Conservation (phyloP, 2,888 invertebrate species). For the Stenurella melanura region DNA sequence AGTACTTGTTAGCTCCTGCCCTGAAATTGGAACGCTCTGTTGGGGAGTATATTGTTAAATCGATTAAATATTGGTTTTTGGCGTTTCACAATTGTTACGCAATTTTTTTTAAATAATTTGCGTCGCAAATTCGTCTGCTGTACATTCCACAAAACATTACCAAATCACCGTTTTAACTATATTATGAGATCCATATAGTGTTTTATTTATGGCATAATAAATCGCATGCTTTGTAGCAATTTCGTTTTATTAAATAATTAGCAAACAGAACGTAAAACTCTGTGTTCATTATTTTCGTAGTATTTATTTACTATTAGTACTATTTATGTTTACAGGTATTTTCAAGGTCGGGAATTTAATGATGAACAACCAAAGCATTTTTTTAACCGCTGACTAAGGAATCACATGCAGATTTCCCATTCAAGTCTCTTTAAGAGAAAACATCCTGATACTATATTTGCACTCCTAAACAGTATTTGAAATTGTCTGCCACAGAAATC, state of each 20-base stretch:
- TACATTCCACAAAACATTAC: background rate
- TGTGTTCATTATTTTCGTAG: background rate
- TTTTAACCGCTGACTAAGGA: too few species aligned
- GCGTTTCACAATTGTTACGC: too few species aligned
- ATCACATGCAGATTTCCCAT: too few species aligned
- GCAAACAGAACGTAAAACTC: background rate
- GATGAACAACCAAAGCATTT: background rate
- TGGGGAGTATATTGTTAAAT: too few species aligned
- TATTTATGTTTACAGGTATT: background rate
- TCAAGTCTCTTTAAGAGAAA: too few species aligned
- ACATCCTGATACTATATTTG: too few species aligned
- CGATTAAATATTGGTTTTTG: too few species aligned
- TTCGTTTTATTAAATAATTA: background rate
- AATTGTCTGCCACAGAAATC: too few species aligned
- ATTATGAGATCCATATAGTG: background rate
- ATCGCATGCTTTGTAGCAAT: constrained; percentile 2
- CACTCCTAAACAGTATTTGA: too few species aligned
- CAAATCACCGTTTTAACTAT: background rate
- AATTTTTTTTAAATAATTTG: background rate
- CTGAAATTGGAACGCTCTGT: too few species aligned
- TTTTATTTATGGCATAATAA: background rate
- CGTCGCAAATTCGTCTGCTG: background rate
- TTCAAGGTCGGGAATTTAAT: background rate
- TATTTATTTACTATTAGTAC: background rate
- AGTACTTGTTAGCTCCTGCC: too few species aligned